These are phyloP conservation scores for Echinops telfairi DNA, from an alignment of 2,113 vertebrate genomes.

Conservation along the genomic window DNA sequence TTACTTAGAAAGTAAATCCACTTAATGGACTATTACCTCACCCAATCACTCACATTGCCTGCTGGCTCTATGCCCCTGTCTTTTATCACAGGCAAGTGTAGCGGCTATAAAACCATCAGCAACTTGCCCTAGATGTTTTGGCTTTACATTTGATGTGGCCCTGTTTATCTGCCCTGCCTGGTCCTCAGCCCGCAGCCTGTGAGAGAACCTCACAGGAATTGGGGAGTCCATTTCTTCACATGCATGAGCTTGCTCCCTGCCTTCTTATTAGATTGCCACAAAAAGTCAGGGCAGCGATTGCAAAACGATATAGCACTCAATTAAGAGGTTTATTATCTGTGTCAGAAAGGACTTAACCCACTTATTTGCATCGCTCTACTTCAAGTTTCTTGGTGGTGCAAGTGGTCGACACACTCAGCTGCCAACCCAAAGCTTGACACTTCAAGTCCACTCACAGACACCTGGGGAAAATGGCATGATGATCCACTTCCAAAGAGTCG, in stretches of 20 bases:
- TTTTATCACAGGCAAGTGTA: neutral
- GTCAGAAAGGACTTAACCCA: neutral
- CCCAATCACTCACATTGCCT: neutral
- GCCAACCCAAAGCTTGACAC: neutral
- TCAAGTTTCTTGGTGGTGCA: neutral
- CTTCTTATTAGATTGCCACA: neutral
- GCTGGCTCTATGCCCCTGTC: conserved; percentile 43
- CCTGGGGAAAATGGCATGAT: neutral
- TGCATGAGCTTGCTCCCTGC: neutral
- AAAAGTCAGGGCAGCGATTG: neutral
- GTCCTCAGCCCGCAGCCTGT: neutral
- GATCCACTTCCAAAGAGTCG: neutral
- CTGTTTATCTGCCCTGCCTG: neutral
- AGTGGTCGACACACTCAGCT: neutral
- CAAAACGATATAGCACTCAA: neutral
- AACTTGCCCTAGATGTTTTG: conserved; percentile 1
- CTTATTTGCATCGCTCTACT: neutral
- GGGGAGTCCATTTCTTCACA: neutral
- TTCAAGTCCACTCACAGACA: neutral
- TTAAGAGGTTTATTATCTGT: neutral
- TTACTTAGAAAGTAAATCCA: conserved; percentile 44
- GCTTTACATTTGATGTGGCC: neutral
- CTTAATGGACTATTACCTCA: neutral
- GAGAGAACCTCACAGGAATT: conserved; percentile 36
- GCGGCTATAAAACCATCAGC: conserved; percentile 49